Base-by-base conservation (phyloP, 2,113 vertebrate genomes). In the Pachyramphus minor region DNA sequence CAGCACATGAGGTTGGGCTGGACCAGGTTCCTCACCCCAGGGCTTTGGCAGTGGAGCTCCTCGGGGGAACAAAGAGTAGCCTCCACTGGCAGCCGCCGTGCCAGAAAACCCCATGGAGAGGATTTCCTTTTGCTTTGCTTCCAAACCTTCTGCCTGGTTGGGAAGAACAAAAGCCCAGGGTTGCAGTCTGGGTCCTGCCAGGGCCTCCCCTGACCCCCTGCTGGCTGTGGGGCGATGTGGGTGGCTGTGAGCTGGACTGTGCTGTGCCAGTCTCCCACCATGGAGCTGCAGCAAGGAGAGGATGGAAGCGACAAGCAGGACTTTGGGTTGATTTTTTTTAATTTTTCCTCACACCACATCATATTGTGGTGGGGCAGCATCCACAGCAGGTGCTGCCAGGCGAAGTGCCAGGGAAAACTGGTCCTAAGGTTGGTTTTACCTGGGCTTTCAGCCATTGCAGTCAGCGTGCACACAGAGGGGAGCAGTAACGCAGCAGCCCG, bases 181-280 rank as follows among this genome's bases (percentile, higher is more conserved):
- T 18, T 44, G 30, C 27, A 47, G 13, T 31, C 31, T 58, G 39
- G 59, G 16, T 69, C 28, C 59, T 44, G 55, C 39, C 24, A 7
- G 37, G 42, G 47, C 62, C 37, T 68, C 18, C 35, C 37, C 44
- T 56, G 75, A 8, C 14, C 15, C 47, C 15, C 35, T 7, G 9
- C 22, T 4, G 4, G 63, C 79, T 88, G 41, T 12, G 27, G 44
- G 67, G 28, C 0, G 0, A 19, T 17, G 71, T 11, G 4, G 69
- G 66, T 6, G 5, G 62, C 71, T 3, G 1, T 30, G 11, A 4
- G 30, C 78, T 39, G 52, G 60, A 12, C 63, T 0, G 0, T 20
- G 52, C 69, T 33, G 25, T 53, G 63, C 76, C 0, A 0, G 2
- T 14, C 39, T 81, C 67, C 58, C 0, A 0, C 30, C 0, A 0